Evolutionary conservation across 2,797 vertebrate genomes (phyloP), one percentile per base, ranked within the genome.

Genomic region (Coracias cyanogaster): DNA sequence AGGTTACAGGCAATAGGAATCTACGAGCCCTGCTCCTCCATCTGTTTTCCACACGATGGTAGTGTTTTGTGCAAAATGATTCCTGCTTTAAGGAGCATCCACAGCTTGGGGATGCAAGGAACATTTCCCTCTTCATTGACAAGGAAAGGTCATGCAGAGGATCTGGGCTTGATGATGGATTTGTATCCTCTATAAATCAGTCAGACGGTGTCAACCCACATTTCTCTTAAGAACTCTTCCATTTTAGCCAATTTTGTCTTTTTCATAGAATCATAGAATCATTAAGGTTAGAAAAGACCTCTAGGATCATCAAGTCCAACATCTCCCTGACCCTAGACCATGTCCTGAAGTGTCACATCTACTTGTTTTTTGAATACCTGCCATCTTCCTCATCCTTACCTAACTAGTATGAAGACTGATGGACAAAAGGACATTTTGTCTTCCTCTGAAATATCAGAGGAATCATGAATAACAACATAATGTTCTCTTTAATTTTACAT

Each of bases 11-110:
- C 54, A 91, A 76, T 1, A 55, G 58, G 43, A 82, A 78, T n/a
- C 70, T 45, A 43, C 58, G n/a, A 58, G 54, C 46, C 58, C 29
- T 90, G 92, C 28, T 96, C 66, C 90, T 94, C 62, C 31, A 17
- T 37, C 82, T 90, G 62, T 62, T 79, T 93, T 91, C 81, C 90
- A 92, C 74, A 96, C 81, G 81, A 96, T 80, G 83, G 74, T 94
- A 77, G 46, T 73, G 43, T 94, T 94, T 73, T 94, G 78, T 71
- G 67, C 55, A 89, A 94, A 95, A 94, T 35, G 22, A 77, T 67
- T 43, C 52, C 87, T 37, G 33, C 49, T 91, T 93, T 51, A 69
- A 86, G 71, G 72, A 33, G 58, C 16, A 88, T 54, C 37, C 65
- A 83, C 46, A 86, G 54, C 46, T 76, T 72, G 29, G 28, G 46